Evolutionary conservation across 2,888 invertebrate genomes (phyloP), one percentile per base, ranked within the genome.

Genomic region (Tachina lurida): DNA sequence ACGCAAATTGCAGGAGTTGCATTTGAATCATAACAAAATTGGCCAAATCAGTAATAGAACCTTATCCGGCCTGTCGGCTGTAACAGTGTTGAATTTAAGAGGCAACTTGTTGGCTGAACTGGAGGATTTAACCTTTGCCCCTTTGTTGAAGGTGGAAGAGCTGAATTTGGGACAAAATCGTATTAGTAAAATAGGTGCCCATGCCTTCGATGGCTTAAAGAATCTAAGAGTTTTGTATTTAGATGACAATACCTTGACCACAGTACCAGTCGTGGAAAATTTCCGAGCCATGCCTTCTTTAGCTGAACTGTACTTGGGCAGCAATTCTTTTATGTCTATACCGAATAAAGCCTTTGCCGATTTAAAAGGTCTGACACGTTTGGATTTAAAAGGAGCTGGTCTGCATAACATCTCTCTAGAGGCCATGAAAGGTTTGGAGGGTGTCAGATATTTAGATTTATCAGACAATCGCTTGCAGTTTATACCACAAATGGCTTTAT

Each of bases 101-200:
- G 95, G 96, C 88, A 97, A 97, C 93, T 96, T 96, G 89, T 93
- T 97, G 73, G 97, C 97, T 90, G 96, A 96, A 90, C 93, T 97
- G 52, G 95, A 95, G 13, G 95, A 95, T 88, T 95, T 95, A 52
- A 94, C 96, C 15, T 97, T 97, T 91, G 93, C 95, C 0, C 95
- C 95, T 54, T 93, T 97, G 88, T 94, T 95, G 1, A 95, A 96
- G 91, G 94, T 97, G 88, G 97, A 97, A 91, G 97, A 97, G 92
- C 94, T 97, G 71, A 97, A 97, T 93, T 93, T 97, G 84, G 97
- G 97, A 17, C 95, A 97, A 92, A 97, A 97, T 92, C 95, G 97
- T 89, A 97, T 97, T 90, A 95, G 96, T 19, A 95, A 95, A 89
- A 96, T 97, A 63, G 97, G 97, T 89, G 94, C 95, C 0, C 94